Evolutionary conservation across 1,140 invertebrate species (phyloP), one percentile per base, ranked within the genome.

Genomic region (Drosophila repletoides): DNA sequence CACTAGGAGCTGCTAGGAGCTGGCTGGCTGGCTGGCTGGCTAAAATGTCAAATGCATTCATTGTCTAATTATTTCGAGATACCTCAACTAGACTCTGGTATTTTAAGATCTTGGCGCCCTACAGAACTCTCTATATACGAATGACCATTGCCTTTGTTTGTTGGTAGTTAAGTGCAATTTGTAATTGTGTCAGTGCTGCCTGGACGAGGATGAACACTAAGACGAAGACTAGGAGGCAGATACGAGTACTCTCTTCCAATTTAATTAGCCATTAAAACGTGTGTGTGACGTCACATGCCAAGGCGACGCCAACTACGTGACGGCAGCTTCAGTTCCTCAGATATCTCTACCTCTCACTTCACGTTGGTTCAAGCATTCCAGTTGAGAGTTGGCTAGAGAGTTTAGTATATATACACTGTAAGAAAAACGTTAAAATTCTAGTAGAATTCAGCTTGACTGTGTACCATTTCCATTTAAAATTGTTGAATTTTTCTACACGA

Each of bases 241-340:
- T n/a, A n/a, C n/a, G n/a, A n/a, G n/a, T n/a, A n/a, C n/a, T n/a
- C 58, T 77, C 75, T 84, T 72, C 77, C 79, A 86, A 84, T 84
- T 84, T 84, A 84, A 84, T 84, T 84, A 84, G 79, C 80, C 75
- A 84, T 86, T 86, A 84, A 86, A 84, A 72, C 76, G 66, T 74
- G 56, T 72, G 56, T 81, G 77, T 72, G 64, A 81, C 68, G 77
- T 81, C 77, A 81, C 72, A 83, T 83, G 80, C 79, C 79, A 84
- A 72, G 59, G 36, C 58, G 45, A 45, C 38, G 65, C 55, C 63
- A 67, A 66, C 56, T 86, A 84, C 79, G 79, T 84, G 79, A 79
- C 55, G 74, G 71, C 79, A 72, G 69, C 51, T n/a, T 24, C 36
- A 58, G 5, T 17, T 28, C 14, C 14, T 17, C 24, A 48, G 2